Conservation (phyloP, 2,113 vertebrate genomes). For the Craseonycteris thonglongyai region DNA sequence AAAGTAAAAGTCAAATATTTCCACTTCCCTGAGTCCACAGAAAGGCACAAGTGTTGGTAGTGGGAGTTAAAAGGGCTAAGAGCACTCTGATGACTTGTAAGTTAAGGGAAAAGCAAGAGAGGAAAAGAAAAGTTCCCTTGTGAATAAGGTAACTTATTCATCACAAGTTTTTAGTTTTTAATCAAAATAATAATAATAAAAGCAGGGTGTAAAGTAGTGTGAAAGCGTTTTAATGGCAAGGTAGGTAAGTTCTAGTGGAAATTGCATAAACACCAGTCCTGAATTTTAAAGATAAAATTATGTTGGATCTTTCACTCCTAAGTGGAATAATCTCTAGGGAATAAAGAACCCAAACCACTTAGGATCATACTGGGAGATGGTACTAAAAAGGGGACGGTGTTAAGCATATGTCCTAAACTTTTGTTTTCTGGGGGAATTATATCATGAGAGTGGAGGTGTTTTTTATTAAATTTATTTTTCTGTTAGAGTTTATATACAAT, state of each 20-base stretch:
- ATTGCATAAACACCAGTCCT: neutral
- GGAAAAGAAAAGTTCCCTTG: neutral
- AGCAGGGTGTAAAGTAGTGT: neutral
- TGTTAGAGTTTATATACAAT: neutral
- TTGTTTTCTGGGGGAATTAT: neutral
- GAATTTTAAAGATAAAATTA: neutral
- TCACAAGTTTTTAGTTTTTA: neutral
- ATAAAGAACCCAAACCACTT: neutral
- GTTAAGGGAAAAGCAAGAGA: neutral
- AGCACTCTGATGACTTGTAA: neutral
- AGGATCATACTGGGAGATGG: neutral
- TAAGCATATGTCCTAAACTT: neutral
- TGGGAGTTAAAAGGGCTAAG: neutral
- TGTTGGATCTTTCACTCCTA: neutral
- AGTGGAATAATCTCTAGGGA: neutral
- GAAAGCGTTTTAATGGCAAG: neutral
- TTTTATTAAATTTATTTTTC: neutral
- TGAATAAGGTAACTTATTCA: neutral
- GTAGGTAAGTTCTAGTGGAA: neutral
- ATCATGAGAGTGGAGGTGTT: neutral
- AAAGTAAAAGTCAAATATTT: neutral
- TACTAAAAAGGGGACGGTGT: neutral
- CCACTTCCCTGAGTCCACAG: neutral
- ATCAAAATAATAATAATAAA: neutral
- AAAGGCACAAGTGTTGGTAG: neutral